Percentiles rank a stretch among this genome's conserved stretches.
These are phyloP conservation scores for Pyrochroa serraticornis DNA, from an alignment of 2,888 invertebrate species.

Conservation along the genomic window DNA sequence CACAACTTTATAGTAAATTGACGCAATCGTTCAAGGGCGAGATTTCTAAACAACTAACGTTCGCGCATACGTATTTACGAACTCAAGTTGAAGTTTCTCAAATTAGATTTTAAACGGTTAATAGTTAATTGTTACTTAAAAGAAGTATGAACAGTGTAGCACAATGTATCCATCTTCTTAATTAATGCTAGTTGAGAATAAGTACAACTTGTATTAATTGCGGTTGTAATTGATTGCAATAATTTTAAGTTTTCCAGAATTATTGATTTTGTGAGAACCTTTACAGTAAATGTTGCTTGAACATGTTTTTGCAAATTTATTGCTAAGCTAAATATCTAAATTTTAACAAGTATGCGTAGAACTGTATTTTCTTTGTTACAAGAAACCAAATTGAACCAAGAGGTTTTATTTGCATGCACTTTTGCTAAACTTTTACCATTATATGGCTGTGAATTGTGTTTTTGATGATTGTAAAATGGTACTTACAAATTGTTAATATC, in stretches of 20 bases:
- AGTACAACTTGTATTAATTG: too few relatives aligned
- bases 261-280: not conserved
- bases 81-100: too few relatives aligned
- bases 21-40: too few relatives aligned
- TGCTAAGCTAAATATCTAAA: not conserved
- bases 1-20: too few relatives aligned
- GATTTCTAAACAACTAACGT: too few relatives aligned
- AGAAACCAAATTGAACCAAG: not conserved
- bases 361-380: constrained; percentile 7
- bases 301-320: not conserved
- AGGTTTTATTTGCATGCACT: constrained; percentile 16
- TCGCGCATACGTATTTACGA: too few relatives aligned
- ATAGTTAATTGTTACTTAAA: too few relatives aligned
- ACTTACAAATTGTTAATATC: constrained; percentile 29
- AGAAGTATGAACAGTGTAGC: too few relatives aligned
- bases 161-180: too few relatives aligned
- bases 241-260: not conserved
- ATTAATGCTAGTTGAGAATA: too few relatives aligned
- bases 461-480: constrained; percentile 29
- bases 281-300: not conserved
- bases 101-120: too few relatives aligned
- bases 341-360: not conserved
- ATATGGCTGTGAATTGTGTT: constrained; percentile 29
- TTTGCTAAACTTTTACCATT: constrained; percentile 24
- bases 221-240: not conserved